phyloP scores from a whole-genome alignment of 2,113 vertebrate genomes.

The Odobenus rosmarus region DNA sequence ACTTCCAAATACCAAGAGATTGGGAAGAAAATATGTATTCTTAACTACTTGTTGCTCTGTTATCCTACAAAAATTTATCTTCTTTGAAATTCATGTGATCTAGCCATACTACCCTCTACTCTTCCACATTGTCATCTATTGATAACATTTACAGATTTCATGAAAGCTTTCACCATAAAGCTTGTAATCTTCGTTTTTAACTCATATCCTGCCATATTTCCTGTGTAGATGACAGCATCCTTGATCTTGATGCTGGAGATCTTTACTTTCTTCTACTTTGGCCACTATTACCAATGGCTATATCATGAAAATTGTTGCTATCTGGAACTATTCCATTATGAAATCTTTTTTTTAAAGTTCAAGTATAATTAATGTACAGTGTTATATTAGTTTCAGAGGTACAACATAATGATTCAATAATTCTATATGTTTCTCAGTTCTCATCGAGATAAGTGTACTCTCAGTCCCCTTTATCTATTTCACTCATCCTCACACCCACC shows the following conservation, averaged over 20 bases:
- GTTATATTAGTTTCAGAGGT: background rate
- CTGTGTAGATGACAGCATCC: background rate
- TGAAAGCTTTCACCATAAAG: background rate
- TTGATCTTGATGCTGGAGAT: background rate
- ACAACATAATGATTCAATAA: background rate
- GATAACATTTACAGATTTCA: background rate
- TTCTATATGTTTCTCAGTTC: background rate
- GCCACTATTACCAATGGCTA: background rate
- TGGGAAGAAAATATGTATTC: background rate
- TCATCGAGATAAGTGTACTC: background rate
- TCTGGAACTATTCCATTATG: background rate
- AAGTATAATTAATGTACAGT: background rate
- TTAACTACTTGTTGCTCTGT: background rate
- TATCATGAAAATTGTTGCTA: background rate
- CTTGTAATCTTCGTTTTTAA: background rate
- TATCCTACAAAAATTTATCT: background rate
- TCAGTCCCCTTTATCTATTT: background rate
- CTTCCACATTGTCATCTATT: background rate
- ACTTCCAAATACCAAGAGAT: background rate
- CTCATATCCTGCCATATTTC: background rate
- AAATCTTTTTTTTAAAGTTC: background rate
- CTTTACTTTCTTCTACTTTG: background rate
- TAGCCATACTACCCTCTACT: background rate
- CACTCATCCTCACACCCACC: background rate
- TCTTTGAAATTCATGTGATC: conserved; percentile 4